Evolutionary conservation across 2,888 invertebrate species (phyloP).

Genomic region (Alsophila aescularia): DNA sequence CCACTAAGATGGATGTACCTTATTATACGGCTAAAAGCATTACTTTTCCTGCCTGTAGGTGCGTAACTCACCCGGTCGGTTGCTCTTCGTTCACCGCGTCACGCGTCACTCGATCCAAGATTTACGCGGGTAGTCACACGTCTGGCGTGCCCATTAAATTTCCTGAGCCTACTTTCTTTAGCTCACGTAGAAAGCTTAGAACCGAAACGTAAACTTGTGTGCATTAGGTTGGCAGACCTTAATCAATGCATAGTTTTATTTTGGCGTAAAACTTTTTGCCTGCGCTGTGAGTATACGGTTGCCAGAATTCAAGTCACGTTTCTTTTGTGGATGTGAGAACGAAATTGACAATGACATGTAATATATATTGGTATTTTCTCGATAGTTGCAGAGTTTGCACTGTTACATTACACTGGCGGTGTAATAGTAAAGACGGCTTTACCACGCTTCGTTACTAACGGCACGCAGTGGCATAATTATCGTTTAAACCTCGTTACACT

Average conservation of each 20-base stretch:
- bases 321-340: no score
- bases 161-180: slow-evolving; percentile 23
- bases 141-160: slow-evolving; percentile 36
- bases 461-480: no score
- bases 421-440: no score
- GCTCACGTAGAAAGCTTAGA: slow-evolving; percentile 14
- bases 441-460: no score
- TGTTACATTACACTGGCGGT: no score
- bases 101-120: slow-evolving; percentile 37
- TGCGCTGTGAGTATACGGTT: no score
- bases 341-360: no score
- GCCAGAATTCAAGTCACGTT: no score
- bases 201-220: slow-evolving; percentile 13
- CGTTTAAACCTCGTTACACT: no score
- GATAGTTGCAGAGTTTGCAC: no score
- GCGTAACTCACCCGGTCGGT: slow-evolving; percentile 34
- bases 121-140: slow-evolving; percentile 37
- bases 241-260: neutral
- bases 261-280: no score
- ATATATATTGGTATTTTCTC: no score
- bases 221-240: neutral
- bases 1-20: slow-evolving; percentile 31
- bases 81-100: slow-evolving; percentile 28
- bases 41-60: slow-evolving; percentile 34
- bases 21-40: slow-evolving; percentile 37